These are phyloP conservation scores for Telmatherina bonti DNA, from an alignment of 2,797 vertebrate genomes.

Conservation along the genomic window DNA sequence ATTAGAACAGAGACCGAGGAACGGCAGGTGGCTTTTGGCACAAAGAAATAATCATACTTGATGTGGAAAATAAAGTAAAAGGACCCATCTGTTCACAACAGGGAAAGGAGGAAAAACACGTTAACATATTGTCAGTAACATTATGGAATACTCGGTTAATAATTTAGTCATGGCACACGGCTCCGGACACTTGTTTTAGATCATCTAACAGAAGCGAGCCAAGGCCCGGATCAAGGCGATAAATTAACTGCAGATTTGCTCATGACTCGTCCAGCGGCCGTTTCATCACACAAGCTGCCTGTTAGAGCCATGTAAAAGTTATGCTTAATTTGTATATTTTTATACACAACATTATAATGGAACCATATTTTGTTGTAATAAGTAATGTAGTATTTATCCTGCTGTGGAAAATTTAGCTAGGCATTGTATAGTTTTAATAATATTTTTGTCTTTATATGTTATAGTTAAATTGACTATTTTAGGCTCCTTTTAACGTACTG, in stretches of 20 bases:
- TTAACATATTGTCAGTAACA: conserved; percentile 99
- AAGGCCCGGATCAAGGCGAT: conserved; percentile 54
- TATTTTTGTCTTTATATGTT: no score
- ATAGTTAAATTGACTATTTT: no score
- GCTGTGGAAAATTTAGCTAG: no score
- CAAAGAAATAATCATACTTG: conserved; percentile 99
- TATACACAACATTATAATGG: no score
- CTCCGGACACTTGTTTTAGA: conserved; percentile 88
- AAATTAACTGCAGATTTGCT: conserved; percentile 72
- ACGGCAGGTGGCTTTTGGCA: conserved; percentile 99
- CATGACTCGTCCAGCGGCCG: conserved; percentile 56
- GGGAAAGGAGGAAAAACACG: conserved; percentile 95
- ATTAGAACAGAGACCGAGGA: conserved; percentile 97
- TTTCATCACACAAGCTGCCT: conserved; percentile 65
- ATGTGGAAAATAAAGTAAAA: conserved; percentile 99
- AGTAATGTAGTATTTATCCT: no score
- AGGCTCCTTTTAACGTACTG: no score
- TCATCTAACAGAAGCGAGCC: conserved; percentile 77
- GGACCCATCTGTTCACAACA: conserved; percentile 99
- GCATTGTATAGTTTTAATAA: no score
- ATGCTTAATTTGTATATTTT: no score
- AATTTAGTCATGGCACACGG: conserved; percentile 94
- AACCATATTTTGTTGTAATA: no score
- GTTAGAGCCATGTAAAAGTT: no score
- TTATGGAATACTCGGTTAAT: conserved; percentile 99